Evolutionary conservation across 2,888 invertebrate genomes (phyloP).

Genomic region (Thecophora atra): DNA sequence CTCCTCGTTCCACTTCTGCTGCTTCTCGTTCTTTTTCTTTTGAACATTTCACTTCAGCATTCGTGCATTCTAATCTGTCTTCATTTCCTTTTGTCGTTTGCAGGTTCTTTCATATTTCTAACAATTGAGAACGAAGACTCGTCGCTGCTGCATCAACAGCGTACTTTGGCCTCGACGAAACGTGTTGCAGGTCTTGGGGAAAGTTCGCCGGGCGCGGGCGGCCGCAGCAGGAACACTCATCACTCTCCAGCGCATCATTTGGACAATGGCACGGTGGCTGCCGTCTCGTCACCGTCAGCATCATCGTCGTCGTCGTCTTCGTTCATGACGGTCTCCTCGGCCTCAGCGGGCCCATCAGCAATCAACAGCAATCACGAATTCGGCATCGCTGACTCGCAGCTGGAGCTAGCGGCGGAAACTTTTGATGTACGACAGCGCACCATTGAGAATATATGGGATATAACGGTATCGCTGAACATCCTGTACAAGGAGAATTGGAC

Average conservation of each 20-base stretch:
- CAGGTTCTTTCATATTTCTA: conserved; percentile 83
- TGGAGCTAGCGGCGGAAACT: conserved; percentile 63
- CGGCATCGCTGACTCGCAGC: conserved; percentile 55
- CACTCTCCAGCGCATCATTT: conserved; percentile 50
- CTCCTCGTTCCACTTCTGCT: not conserved
- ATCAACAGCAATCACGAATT: conserved; percentile 39
- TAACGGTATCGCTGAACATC: conserved; percentile 87
- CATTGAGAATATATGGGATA: conserved; percentile 91
- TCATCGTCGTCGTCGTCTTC: conserved; percentile 32
- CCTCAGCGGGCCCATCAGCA: conserved; percentile 44
- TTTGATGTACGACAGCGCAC: conserved; percentile 74
- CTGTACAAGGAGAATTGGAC: conserved; percentile 92
- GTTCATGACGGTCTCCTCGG: conserved; percentile 20
- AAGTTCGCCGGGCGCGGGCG: conserved; percentile 39
- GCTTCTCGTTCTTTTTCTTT: not conserved
- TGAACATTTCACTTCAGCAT: not conserved
- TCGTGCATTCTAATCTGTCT: conserved; percentile 37
- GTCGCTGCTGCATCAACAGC: conserved; percentile 66
- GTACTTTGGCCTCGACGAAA: conserved; percentile 70
- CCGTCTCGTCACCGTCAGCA: conserved; percentile 47
- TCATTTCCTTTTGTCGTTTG: conserved; percentile 57
- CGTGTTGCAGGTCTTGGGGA: conserved; percentile 51
- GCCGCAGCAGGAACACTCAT: conserved; percentile 43
- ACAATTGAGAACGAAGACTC: conserved; percentile 75
- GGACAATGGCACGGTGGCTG: conserved; percentile 57